Conservation (phyloP, 2,888 invertebrate genomes). For the Mamestra brassicae region DNA sequence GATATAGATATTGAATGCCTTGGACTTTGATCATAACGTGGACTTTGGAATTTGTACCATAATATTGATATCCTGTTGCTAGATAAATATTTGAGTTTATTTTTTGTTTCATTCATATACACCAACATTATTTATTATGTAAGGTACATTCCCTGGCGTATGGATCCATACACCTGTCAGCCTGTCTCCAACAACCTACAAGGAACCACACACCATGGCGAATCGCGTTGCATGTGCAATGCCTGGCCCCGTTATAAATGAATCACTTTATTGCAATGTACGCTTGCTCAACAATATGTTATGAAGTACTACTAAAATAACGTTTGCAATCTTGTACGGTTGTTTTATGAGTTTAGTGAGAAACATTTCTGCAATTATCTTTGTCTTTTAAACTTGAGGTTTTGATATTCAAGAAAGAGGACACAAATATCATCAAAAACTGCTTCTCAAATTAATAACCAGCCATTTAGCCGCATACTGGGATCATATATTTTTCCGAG, state of each 20-base stretch:
- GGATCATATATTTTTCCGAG: too few relatives aligned
- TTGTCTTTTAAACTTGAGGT: background rate
- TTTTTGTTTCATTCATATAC: background rate
- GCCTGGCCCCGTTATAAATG: slow-evolving; percentile 52
- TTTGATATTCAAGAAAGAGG: background rate
- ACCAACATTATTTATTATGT: background rate
- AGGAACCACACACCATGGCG: slow-evolving; percentile 37
- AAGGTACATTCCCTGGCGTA: slow-evolving; percentile 11
- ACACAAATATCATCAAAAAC: background rate
- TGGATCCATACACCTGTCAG: slow-evolving; percentile 18
- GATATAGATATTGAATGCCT: slow-evolving; percentile 3
- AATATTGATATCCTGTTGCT: slow-evolving; percentile 23
- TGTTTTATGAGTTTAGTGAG: slow-evolving; percentile 5
- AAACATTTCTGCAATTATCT: slow-evolving; percentile 1
- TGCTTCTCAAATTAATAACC: background rate
- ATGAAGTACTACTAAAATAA: slow-evolving; percentile 35
- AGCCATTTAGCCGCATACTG: background rate
- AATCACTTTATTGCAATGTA: slow-evolving; percentile 57
- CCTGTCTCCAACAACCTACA: slow-evolving; percentile 23
- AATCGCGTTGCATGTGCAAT: slow-evolving; percentile 45
- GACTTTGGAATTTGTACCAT: slow-evolving; percentile 5
- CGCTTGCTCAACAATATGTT: slow-evolving; percentile 53
- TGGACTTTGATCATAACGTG: slow-evolving; percentile 17
- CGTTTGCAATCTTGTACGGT: slow-evolving; percentile 15
- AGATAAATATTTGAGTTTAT: background rate